Base-by-base conservation (phyloP, 2,888 invertebrate genomes). In the Ceraclea dissimilis region DNA sequence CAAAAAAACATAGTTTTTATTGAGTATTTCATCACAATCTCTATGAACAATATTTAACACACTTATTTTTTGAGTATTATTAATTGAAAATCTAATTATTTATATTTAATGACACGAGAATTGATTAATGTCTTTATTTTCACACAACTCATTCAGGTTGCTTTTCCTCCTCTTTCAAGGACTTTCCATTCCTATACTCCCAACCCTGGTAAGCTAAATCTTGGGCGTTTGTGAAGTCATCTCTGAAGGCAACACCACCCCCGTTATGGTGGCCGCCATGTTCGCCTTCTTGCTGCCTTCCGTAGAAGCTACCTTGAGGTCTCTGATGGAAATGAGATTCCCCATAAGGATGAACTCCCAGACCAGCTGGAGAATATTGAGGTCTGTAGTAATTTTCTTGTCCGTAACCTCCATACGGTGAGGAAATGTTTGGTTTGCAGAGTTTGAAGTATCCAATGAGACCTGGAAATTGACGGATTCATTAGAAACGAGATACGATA, bases 361-460 rank as follows among this genome's bases (percentile, higher is more conserved):
- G 75, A n/a, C 89, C 88, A 50, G 86, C 85, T 1, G 86, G 83
- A 0, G 83, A 82, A 67, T 89, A 89, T 64, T 88, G 84, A 0
- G 86, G 86, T 0, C 81, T 80, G 49, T 68, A 68, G 59, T 73
- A 70, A 64, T 72, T 74, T 57, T 65, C 68, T 54, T 70, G 69
- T 59, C 68, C 67, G 58, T 70, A 72, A 50, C 67, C 70, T 0
- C 78, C 76, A 62, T 71, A 73, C 0, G 79, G 79, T 1, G 83
- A 82, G 2, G 79, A 79, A 11, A 82, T 67, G 64, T 82, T 78
- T 1, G 89, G 89, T 64, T 87, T 88, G 76, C 89, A 91, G 64
- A 91, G 78, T 68, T 90, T 90, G 71, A 90, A 89, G 75, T 89
- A 91, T 26, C 88, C 91, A 65, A 91, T 90, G 0, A 90, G 73